Evolutionary conservation across 2,888 invertebrate species (phyloP).

Genomic region (Lypha dubia): DNA sequence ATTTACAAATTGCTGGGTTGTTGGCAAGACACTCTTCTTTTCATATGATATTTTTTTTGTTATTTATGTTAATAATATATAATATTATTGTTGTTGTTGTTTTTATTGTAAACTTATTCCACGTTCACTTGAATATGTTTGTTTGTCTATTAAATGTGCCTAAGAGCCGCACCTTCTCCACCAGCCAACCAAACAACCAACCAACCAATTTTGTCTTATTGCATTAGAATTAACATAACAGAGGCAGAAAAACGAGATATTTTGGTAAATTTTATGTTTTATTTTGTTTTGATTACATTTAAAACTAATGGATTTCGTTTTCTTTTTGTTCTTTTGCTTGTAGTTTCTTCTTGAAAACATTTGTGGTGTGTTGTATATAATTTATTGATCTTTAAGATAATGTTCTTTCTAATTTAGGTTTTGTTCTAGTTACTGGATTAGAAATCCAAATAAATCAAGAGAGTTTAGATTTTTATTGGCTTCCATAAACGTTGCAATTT

Average conservation of each 20-base stretch:
- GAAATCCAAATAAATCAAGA: conserved; percentile 22
- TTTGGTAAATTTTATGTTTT: conserved; percentile 56
- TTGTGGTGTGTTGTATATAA: no score
- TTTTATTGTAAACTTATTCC: conserved; percentile 46
- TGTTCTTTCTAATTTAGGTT: conserved; percentile 38
- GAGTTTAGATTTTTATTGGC: no score
- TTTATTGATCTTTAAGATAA: conserved; percentile 1
- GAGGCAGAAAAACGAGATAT: conserved; percentile 30
- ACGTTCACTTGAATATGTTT: conserved; percentile 31
- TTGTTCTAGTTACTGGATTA: conserved; percentile 43
- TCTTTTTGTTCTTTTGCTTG: no score
- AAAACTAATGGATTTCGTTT: conserved; percentile 50
- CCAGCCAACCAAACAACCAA: no score
- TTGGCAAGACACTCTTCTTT: not conserved
- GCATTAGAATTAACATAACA: conserved; percentile 17
- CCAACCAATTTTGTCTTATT: conserved; percentile 27
- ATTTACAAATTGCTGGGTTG: conserved; percentile 11
- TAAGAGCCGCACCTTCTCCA: conserved; percentile 62
- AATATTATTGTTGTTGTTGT: not conserved
- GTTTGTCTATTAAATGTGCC: conserved; percentile 48
- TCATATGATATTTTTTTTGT: not conserved
- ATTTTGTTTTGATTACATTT: conserved; percentile 59
- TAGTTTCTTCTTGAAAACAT: conserved; percentile 13
- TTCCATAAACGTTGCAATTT: no score
- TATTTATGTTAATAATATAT: conserved; percentile 22